Conservation (phyloP, 1,140 invertebrate species). For the Drosophila pruinosa region DNA sequence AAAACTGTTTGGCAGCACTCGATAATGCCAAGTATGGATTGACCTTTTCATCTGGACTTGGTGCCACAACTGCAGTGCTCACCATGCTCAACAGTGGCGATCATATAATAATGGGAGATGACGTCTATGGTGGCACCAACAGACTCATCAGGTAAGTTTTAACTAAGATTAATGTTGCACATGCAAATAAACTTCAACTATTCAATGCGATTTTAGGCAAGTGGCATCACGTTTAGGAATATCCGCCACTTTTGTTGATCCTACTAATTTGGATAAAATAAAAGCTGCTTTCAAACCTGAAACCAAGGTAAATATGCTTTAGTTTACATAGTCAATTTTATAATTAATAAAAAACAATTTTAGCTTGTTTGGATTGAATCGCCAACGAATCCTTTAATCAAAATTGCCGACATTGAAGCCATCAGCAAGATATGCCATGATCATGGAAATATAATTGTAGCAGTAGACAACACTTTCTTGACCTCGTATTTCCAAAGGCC, state of each 20-base stretch:
- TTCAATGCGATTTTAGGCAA: slow-evolving; percentile 80
- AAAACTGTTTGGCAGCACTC: slow-evolving; percentile 94
- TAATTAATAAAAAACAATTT: neutral
- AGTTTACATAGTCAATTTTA: neutral
- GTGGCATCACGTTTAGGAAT: slow-evolving; percentile 89
- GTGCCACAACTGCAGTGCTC: slow-evolving; percentile 90
- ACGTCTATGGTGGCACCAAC: slow-evolving; percentile 97
- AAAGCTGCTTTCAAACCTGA: slow-evolving; percentile 89
- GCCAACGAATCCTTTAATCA: slow-evolving; percentile 98
- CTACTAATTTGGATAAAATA: slow-evolving; percentile 88
- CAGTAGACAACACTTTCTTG: slow-evolving; percentile 99
- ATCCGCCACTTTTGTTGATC: slow-evolving; percentile 91
- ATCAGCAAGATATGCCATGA: slow-evolving; percentile 87
- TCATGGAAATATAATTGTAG: slow-evolving; percentile 88
- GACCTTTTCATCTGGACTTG: slow-evolving; percentile 95
- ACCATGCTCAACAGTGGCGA: slow-evolving; percentile 92
- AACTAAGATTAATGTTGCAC: neutral
- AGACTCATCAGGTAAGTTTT: slow-evolving; percentile 82
- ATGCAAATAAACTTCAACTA: neutral
- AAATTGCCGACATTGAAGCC: slow-evolving; percentile 94
- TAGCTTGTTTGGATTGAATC: slow-evolving; percentile 97
- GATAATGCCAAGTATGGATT: slow-evolving; percentile 95
- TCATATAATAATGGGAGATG: slow-evolving; percentile 95
- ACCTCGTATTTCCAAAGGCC: slow-evolving; percentile 98
- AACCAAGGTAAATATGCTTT: slow-evolving; percentile 86